Percentiles rank a stretch among this genome's conserved stretches.
phyloP scores from a whole-genome alignment of 2,888 invertebrate species.

The Mimumesa dahlbomi region DNA sequence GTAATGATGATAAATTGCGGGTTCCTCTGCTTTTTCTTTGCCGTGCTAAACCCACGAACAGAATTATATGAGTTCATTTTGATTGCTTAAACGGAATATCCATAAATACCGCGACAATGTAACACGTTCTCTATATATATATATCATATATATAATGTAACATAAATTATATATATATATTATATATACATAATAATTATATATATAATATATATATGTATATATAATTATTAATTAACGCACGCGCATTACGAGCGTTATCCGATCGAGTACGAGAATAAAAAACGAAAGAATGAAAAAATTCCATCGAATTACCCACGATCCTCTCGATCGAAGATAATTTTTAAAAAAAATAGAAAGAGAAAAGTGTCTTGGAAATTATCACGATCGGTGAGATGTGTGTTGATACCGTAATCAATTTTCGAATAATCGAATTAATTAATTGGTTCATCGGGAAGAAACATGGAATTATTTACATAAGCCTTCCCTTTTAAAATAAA shows the following conservation, averaged over 20 bases:
- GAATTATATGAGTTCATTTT: constrained; percentile 71
- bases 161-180: constrained; percentile 40
- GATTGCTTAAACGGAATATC: constrained; percentile 69
- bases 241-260: constrained; percentile 15
- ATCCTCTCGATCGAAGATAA: no score
- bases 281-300: no score
- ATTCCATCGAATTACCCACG: not conserved
- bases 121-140: constrained; percentile 42
- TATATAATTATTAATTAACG: constrained; percentile 16
- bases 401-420: no score
- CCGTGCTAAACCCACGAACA: constrained; percentile 68
- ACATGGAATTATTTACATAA: no score
- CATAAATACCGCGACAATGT: constrained; percentile 56
- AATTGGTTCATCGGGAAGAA: no score
- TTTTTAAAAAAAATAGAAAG: no score
- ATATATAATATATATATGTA: no score
- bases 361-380: no score
- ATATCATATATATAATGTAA: constrained; percentile 37
- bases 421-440: no score
- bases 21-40: constrained; percentile 27
- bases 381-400: no score
- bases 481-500: no score
- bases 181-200: no score
- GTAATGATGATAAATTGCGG: constrained; percentile 65
- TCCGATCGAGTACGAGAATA: not conserved